phyloP scores from a whole-genome alignment of 2,888 invertebrate genomes.

The Ormyrus rosae region DNA sequence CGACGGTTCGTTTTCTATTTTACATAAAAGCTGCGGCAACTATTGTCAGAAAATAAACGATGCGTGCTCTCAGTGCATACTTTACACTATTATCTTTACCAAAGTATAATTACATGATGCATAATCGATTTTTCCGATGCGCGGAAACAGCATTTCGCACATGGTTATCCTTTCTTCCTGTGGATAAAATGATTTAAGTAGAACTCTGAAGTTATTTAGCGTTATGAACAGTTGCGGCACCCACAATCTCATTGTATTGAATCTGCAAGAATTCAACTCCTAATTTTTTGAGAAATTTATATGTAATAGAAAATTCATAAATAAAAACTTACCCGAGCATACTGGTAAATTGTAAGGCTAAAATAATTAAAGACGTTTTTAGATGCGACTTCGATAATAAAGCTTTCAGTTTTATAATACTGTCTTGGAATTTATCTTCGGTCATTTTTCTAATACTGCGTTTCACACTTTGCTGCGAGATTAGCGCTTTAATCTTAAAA shows the following conservation, averaged over 20 bases:
- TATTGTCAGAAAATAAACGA: too few relatives aligned
- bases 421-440: slow-evolving; percentile 32
- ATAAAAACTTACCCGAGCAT: slow-evolving; percentile 80
- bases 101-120: slow-evolving; percentile 34
- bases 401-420: slow-evolving; percentile 19
- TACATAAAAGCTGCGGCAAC: not conserved
- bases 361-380: slow-evolving; percentile 80
- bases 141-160: slow-evolving; percentile 73
- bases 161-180: slow-evolving; percentile 71
- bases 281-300: not conserved
- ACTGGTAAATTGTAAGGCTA: slow-evolving; percentile 81
- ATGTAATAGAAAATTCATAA: not conserved
- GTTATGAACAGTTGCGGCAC: slow-evolving; percentile 79
- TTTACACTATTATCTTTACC: slow-evolving; percentile 26
- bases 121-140: slow-evolving; percentile 28
- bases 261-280: slow-evolving; percentile 70
- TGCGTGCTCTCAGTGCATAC: not conserved
- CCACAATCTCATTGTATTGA: slow-evolving; percentile 79
- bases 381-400: slow-evolving; percentile 77
- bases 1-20: not conserved
- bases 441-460: slow-evolving; percentile 24
- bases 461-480: slow-evolving; percentile 12
- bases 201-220: slow-evolving; percentile 76
- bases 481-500: slow-evolving; percentile 33
- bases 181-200: slow-evolving; percentile 60